These are phyloP conservation scores for Microplitis demolitor DNA, from an alignment of 1,140 invertebrate species.

Conservation along the genomic window DNA sequence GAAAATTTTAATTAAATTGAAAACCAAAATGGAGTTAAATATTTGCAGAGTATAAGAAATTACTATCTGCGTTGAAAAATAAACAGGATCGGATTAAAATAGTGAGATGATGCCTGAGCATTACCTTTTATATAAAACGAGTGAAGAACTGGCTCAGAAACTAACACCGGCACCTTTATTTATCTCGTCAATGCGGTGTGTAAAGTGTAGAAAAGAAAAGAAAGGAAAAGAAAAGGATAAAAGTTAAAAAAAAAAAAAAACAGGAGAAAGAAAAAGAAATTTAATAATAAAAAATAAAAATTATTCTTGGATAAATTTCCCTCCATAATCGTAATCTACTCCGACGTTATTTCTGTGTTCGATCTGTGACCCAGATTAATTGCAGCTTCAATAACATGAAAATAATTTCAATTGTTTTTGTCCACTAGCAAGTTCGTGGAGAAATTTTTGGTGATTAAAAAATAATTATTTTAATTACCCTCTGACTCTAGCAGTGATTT, in stretches of 20 bases:
- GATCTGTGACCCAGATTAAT: conserved; percentile 31
- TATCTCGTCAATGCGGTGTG: neutral
- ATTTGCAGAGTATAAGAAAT: neutral
- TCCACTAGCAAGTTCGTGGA: too few relatives aligned
- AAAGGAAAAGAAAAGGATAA: conserved; percentile 9
- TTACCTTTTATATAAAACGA: neutral
- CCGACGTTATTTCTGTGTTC: neutral
- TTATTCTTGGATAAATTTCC: conserved; percentile 39
- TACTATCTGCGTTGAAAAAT: neutral
- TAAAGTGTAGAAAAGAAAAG: too few relatives aligned
- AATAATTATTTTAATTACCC: too few relatives aligned
- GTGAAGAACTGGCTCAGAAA: neutral
- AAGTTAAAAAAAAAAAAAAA: neutral
- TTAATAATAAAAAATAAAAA: conserved; percentile 2
- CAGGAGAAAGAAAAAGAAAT: conserved; percentile 13
- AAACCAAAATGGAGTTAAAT: neutral
- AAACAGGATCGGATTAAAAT: neutral
- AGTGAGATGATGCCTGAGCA: too few relatives aligned
- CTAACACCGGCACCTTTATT: too few relatives aligned
- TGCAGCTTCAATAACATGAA: neutral
- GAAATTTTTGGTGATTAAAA: too few relatives aligned
- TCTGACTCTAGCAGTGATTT: too few relatives aligned
- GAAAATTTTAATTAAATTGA: neutral
- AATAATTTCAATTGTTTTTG: neutral
- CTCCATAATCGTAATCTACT: conserved; percentile 34